These are phyloP conservation scores for Pangasius krempfi DNA, from an alignment of 2,797 vertebrate species.

Conservation along the genomic window DNA sequence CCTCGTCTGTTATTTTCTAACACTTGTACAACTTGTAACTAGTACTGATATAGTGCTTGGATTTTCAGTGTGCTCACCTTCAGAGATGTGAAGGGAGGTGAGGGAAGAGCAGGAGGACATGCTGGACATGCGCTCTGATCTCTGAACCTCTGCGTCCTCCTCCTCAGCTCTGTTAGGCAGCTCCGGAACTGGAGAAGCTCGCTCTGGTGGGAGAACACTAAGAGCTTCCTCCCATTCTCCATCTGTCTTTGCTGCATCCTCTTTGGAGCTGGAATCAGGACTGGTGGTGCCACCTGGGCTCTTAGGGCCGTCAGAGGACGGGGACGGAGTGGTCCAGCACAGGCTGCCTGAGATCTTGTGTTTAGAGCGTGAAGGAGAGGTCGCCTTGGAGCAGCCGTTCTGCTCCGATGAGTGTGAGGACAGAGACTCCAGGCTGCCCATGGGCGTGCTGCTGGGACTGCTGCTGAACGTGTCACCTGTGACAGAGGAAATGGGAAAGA, in stretches of 20 bases:
- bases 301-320: conserved; percentile 84
- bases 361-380: conserved; percentile 79
- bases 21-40: neutral
- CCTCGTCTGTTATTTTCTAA: neutral
- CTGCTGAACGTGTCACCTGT: conserved; percentile 96
- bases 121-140: conserved; percentile 68
- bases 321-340: conserved; percentile 83
- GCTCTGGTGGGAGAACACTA: conserved; percentile 72
- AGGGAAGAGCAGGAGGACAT: conserved; percentile 87
- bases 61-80: conserved; percentile 65
- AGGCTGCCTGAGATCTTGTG: conserved; percentile 78
- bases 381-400: conserved; percentile 82
- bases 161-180: conserved; percentile 71
- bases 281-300: conserved; percentile 81
- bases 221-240: conserved; percentile 84
- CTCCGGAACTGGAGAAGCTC: conserved; percentile 70
- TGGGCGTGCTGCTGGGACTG: conserved; percentile 92
- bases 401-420: conserved; percentile 97
- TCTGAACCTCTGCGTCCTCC: conserved; percentile 62
- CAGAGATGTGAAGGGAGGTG: conserved; percentile 87
- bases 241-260: conserved; percentile 85
- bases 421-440: conserved; percentile 95
- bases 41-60: neutral
- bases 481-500: neutral
- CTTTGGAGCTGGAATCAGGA: conserved; percentile 86